Evolutionary conservation across 1,140 invertebrate genomes (phyloP).

Genomic region (Hyles euphorbiae): DNA sequence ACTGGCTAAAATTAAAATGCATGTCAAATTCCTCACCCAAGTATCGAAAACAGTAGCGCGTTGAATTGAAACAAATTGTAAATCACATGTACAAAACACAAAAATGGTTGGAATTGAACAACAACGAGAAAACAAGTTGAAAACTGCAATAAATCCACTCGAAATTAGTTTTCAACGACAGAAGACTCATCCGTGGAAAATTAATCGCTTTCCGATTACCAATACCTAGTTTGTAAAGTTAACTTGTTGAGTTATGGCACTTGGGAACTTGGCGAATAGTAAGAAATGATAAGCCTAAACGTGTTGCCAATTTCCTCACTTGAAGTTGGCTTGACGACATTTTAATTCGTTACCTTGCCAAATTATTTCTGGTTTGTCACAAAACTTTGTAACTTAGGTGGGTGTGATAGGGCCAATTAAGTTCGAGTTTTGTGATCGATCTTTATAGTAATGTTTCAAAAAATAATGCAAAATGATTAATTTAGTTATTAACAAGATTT

Average conservation of each 20-base stretch:
- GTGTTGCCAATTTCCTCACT: background rate
- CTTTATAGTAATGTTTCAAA: too few relatives aligned
- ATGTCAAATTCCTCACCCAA: background rate
- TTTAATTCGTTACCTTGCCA: too few relatives aligned
- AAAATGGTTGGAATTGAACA: slow-evolving; percentile 10
- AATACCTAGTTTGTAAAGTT: slow-evolving; percentile 32
- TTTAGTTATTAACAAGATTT: too few relatives aligned
- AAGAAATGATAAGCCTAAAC: slow-evolving; percentile 16
- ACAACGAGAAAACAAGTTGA: slow-evolving; percentile 16
- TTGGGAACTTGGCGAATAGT: slow-evolving; percentile 22
- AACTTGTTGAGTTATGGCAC: slow-evolving; percentile 36
- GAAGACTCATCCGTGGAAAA: slow-evolving; percentile 32
- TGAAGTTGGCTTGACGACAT: too few relatives aligned
- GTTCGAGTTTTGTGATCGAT: too few relatives aligned
- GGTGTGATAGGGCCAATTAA: too few relatives aligned
- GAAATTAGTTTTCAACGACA: slow-evolving; percentile 36
- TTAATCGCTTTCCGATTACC: slow-evolving; percentile 38
- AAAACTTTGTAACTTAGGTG: too few relatives aligned
- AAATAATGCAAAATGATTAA: too few relatives aligned
- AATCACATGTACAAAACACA: slow-evolving; percentile 5
- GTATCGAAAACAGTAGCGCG: background rate
- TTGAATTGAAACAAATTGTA: background rate
- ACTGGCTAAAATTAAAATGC: slow-evolving; percentile 1
- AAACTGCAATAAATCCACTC: slow-evolving; percentile 28
- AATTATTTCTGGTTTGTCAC: too few relatives aligned